A percentile compares a stretch with the other conserved stretches of the same genome.
These are phyloP conservation scores for Gallirallus australis DNA, from an alignment of 2,797 vertebrate species.

Conservation along the genomic window DNA sequence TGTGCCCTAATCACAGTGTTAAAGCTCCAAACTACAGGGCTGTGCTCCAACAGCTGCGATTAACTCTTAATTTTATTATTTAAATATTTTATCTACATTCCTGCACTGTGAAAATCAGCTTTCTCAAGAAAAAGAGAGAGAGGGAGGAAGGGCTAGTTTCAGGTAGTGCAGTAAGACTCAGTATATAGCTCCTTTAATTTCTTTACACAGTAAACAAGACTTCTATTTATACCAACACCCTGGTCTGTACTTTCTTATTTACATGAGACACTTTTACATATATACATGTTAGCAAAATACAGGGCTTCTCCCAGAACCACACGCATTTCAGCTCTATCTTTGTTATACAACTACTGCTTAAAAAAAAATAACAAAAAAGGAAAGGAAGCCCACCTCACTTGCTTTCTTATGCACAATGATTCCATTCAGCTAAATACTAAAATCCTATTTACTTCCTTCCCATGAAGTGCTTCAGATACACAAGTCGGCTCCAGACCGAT, in stretches of 20 bases:
- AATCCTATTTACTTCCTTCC: background rate
- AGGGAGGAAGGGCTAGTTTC: background rate
- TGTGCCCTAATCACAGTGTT: background rate
- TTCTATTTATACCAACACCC: constrained; percentile 61
- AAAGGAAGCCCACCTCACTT: background rate
- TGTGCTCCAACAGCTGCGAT: background rate
- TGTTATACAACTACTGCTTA: constrained; percentile 51
- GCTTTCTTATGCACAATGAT: constrained; percentile 41
- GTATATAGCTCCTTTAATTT: constrained; percentile 64
- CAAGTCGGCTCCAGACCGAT: background rate
- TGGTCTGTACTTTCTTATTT: constrained; percentile 68
- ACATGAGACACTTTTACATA: constrained; percentile 81
- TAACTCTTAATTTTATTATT: background rate
- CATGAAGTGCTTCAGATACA: background rate
- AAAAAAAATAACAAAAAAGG: background rate
- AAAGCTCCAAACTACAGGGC: background rate
- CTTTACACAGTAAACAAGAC: constrained; percentile 76
- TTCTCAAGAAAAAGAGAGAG: background rate
- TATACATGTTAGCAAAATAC: constrained; percentile 86
- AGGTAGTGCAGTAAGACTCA: constrained; percentile 71
- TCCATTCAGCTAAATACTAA: background rate
- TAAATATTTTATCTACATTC: background rate
- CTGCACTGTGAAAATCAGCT: constrained; percentile 3
- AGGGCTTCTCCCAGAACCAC: constrained; percentile 71
- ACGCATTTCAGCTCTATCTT: constrained; percentile 34